These are phyloP conservation scores for Lasius platythorax DNA, from an alignment of 2,888 invertebrate genomes.

Conservation along the genomic window DNA sequence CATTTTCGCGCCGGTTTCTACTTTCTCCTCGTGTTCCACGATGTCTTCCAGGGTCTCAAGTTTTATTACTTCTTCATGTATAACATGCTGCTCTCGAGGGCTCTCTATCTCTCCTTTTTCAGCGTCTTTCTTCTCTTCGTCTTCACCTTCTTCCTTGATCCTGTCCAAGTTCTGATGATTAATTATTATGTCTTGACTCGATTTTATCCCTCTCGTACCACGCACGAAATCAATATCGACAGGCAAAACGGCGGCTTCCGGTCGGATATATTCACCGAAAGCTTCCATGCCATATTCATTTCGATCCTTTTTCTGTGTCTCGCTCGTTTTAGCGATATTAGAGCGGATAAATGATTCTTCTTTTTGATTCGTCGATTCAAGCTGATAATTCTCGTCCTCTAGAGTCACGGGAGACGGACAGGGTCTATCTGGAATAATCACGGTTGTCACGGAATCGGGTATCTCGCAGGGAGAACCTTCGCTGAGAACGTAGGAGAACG, in stretches of 20 bases:
- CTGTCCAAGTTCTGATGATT: slow-evolving; percentile 78
- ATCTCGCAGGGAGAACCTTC: slow-evolving; percentile 83
- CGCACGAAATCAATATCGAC: slow-evolving; percentile 71
- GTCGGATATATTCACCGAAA: slow-evolving; percentile 76
- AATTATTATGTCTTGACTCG: slow-evolving; percentile 67
- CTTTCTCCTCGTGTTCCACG: slow-evolving; percentile 59
- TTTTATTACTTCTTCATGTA: background rate
- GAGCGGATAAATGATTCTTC: background rate
- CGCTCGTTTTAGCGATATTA: slow-evolving; percentile 16
- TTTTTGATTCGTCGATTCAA: background rate
- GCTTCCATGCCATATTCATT: slow-evolving; percentile 47
- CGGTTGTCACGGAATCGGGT: slow-evolving; percentile 82
- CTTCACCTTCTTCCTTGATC: slow-evolving; percentile 81
- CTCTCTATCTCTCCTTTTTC: slow-evolving; percentile 27
- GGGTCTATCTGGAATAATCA: slow-evolving; percentile 80
- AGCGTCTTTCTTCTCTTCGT: slow-evolving; percentile 54
- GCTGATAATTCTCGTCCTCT: slow-evolving; percentile 48
- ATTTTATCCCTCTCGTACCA: slow-evolving; percentile 60
- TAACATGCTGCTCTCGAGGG: background rate
- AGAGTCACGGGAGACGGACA: slow-evolving; percentile 4
- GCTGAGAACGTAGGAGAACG: slow-evolving; percentile 77
- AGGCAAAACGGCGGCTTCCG: slow-evolving; percentile 53
- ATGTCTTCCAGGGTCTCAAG: background rate
- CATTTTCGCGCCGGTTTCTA: slow-evolving; percentile 60
- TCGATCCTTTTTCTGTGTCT: background rate